Evolutionary conservation across 2,888 invertebrate genomes (phyloP), one percentile per base, ranked within the genome.

Genomic region (Polydrusus tereticollis): DNA sequence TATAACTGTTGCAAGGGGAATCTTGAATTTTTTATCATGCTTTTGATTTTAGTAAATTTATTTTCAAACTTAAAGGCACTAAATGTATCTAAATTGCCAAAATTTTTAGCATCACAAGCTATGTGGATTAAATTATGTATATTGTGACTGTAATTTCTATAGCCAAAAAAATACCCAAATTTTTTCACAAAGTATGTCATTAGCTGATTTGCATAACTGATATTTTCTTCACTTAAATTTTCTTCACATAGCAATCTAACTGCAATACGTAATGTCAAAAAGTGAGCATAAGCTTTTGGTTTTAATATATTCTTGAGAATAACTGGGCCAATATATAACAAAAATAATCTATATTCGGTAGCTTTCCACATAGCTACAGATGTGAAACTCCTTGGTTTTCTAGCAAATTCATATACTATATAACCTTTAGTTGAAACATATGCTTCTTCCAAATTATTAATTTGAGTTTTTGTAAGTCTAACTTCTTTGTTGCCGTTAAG

Each of bases 291-390:
- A 2, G 41, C 14, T 41, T 14, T 16, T 14, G 2, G n/a, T 5
- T 2, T 14, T 41, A 41, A 41, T 2, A 41, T 16, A 41, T 41
- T 14, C 16, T 41, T 41, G 16, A 57, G 47, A 43, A 63, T 16
- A 21, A 58, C 23, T 18, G 64, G 45, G 14, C 65, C 70, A 23
- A 59, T 47, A 65, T 70, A 70, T 10, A 70, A 33, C 5, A 55
- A n/a, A 45, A 71, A 65, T 41, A 55, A 26, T 21, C 59, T 47
- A 52, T 59, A 66, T 29, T 72, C 62, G 6, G 65, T 65, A 52
- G 65, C 65, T 23, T 65, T 65, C 59, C 59, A 68, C 33, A 26
- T 26, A 20, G 21, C 50, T 23, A 52, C 36, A n/a, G 33, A 36
- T 26, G 26, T 6, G 12, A 68, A 26, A 47, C 60, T 36, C 10